Conservation (phyloP, 2,113 vertebrate genomes). For the Charina bottae region DNA sequence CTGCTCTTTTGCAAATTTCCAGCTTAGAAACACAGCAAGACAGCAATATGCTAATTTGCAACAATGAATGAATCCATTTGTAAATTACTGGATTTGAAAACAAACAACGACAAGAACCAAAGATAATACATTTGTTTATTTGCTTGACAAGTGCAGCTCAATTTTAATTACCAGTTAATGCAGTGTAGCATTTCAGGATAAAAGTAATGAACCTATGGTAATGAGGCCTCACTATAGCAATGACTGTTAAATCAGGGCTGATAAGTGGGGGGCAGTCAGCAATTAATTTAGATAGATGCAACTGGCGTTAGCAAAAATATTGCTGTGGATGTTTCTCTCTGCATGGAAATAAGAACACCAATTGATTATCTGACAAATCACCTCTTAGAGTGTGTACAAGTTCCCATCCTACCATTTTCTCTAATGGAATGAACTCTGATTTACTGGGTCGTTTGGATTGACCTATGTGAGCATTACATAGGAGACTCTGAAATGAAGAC, state of each 20-base stretch:
- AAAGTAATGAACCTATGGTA: conserved; percentile 53
- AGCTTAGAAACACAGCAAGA: conserved; percentile 45
- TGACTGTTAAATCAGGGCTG: conserved; percentile 55
- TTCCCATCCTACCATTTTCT: conserved; percentile 22
- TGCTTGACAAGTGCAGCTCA: conserved; percentile 59
- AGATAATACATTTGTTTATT: conserved; percentile 49
- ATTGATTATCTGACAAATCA: conserved; percentile 34
- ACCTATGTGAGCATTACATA: conserved; percentile 14
- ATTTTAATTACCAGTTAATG: conserved; percentile 67
- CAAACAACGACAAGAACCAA: conserved; percentile 55
- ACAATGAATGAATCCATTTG: conserved; percentile 57
- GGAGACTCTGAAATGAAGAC: conserved; percentile 34
- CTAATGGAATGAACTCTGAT: background rate
- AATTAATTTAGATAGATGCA: conserved; percentile 48
- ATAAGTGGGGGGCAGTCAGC: conserved; percentile 44
- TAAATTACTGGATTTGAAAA: conserved; percentile 49
- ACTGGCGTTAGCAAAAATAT: conserved; percentile 3
- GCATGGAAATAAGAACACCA: conserved; percentile 40
- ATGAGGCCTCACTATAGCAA: conserved; percentile 50
- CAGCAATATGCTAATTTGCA: conserved; percentile 45
- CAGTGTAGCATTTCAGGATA: conserved; percentile 54
- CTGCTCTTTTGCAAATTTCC: conserved; percentile 34
- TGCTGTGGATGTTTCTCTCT: conserved; percentile 16
- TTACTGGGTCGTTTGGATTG: conserved; percentile 21
- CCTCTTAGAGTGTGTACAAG: conserved; percentile 8